Conservation (phyloP, 2,113 vertebrate species). For the Pelodiscus sinensis region DNA sequence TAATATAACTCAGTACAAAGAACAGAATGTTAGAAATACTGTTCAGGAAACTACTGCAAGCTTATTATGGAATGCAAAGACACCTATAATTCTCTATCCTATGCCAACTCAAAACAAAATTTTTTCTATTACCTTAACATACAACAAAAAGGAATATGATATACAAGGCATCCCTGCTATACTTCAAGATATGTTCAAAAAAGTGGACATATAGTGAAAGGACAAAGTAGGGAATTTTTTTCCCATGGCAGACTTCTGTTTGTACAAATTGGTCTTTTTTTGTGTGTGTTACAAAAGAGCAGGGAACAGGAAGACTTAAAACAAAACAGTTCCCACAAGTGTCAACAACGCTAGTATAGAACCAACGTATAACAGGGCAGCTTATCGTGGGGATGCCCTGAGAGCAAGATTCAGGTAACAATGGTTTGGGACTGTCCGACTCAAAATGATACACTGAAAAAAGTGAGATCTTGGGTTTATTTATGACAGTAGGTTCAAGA, state of each 20-base stretch:
- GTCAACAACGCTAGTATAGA: no score
- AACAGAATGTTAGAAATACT: not conserved
- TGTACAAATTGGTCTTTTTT: no score
- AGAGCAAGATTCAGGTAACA: not conserved
- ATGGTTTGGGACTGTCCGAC: not conserved
- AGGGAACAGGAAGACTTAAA: no score
- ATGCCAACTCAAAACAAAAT: not conserved
- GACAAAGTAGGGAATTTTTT: no score
- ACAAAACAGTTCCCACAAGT: no score
- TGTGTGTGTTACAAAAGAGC: no score
- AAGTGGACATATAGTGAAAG: no score
- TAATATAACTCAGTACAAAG: not conserved
- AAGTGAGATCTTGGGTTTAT: not conserved
- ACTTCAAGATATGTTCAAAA: no score
- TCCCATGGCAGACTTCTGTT: no score
- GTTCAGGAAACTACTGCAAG: not conserved
- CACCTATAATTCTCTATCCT: not conserved
- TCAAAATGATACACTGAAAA: not conserved
- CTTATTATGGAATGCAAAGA: not conserved
- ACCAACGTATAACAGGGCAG: no score
- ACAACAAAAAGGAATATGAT: not conserved
- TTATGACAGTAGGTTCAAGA: not conserved
- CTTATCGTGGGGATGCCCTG: no score
- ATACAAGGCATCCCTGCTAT: not conserved
- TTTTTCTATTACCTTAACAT: not conserved